A percentile compares a stretch with the other conserved stretches of the same genome.
Evolutionary conservation across 2,888 invertebrate genomes (phyloP).

Genomic region (Agonopterix alstromeriana): DNA sequence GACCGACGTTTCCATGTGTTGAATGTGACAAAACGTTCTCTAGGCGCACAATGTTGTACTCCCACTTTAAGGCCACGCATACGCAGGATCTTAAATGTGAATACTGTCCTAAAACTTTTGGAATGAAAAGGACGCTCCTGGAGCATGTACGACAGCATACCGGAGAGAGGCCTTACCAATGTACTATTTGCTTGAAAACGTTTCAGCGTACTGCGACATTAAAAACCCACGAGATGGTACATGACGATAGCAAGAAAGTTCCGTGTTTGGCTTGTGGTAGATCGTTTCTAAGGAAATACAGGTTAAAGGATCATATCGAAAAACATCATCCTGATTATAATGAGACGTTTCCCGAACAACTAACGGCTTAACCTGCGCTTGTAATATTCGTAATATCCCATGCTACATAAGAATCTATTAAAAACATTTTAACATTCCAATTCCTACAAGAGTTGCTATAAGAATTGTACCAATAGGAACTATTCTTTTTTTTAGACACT

Average conservation of each 20-base stretch:
- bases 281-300: background rate
- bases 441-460: too few species aligned
- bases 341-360: slow-evolving; percentile 15
- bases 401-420: too few species aligned
- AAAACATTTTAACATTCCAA: too few species aligned
- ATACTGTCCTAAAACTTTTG: background rate
- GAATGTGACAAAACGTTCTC: slow-evolving; percentile 14
- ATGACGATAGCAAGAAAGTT: slow-evolving; percentile 1
- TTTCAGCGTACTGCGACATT: background rate
- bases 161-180: background rate
- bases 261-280: background rate
- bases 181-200: background rate
- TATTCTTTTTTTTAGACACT: slow-evolving; percentile 68
- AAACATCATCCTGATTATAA: background rate
- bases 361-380: background rate
- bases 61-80: background rate
- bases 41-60: background rate
- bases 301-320: background rate
- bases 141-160: background rate
- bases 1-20: slow-evolving; percentile 14
- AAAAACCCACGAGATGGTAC: background rate
- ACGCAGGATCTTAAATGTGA: background rate
- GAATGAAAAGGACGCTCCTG: background rate
- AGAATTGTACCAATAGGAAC: slow-evolving; percentile 40
- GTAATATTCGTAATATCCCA: too few species aligned